phyloP scores from a whole-genome alignment of 2,888 invertebrate genomes.

The Xylocampa areola region DNA sequence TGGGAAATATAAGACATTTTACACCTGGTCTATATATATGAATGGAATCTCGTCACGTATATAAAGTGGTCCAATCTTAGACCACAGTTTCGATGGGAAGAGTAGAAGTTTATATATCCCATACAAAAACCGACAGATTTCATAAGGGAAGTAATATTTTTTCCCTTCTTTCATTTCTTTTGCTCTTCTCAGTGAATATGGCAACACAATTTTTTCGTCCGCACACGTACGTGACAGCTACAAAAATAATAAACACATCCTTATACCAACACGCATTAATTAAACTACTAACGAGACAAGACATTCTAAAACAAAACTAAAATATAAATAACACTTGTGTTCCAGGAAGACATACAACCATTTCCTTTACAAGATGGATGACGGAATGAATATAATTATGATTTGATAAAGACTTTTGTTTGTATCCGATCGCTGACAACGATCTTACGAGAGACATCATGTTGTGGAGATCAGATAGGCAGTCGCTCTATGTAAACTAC shows the following conservation, averaged over 20 bases:
- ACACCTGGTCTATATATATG: constrained; percentile 30
- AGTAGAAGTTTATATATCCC: background rate
- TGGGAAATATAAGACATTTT: constrained; percentile 17
- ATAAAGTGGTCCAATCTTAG: constrained; percentile 3
- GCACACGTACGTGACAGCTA: background rate
- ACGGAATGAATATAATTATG: too few species aligned
- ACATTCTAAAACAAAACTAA: background rate
- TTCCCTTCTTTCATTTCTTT: too few species aligned
- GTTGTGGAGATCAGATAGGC: too few species aligned
- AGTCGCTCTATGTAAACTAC: too few species aligned
- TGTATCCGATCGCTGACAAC: too few species aligned
- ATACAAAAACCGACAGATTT: too few species aligned
- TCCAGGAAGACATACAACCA: constrained; percentile 54
- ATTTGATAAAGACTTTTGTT: too few species aligned
- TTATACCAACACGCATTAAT: background rate
- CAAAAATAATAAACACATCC: background rate
- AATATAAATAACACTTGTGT: constrained; percentile 45
- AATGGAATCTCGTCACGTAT: constrained; percentile 2
- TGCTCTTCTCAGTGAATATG: too few species aligned
- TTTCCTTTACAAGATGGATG: constrained; percentile 55
- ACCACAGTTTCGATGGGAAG: background rate
- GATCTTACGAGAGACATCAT: too few species aligned
- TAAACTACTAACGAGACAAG: background rate
- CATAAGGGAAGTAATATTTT: too few species aligned
- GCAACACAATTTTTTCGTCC: too few species aligned